phyloP scores from a whole-genome alignment of 2,797 vertebrate genomes.

The Enteromius treurensis region DNA sequence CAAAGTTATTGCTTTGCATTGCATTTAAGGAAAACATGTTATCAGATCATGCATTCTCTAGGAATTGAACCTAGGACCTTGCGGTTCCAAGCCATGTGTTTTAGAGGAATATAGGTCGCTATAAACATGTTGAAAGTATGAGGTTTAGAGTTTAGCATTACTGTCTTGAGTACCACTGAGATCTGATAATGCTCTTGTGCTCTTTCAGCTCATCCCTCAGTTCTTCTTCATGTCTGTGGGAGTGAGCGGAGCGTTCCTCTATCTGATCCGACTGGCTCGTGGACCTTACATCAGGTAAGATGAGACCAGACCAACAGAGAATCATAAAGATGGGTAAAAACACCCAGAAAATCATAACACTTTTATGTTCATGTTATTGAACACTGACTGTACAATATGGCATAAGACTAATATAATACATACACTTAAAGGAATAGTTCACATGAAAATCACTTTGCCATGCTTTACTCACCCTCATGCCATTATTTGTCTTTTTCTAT shows the following conservation, averaged over 20 bases:
- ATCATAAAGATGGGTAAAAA: neutral
- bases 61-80: neutral
- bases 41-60: neutral
- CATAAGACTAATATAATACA: neutral
- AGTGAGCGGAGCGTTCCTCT: slow-evolving; percentile 83
- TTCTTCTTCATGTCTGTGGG: slow-evolving; percentile 89
- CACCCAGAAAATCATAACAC: neutral
- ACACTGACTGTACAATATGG: neutral
- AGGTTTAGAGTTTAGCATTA: neutral
- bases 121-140: neutral
- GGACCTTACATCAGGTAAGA: slow-evolving; percentile 88
- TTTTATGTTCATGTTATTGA: neutral
- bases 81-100: neutral
- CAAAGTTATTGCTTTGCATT: neutral
- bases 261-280: slow-evolving; percentile 83
- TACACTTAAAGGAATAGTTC: neutral
- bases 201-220: slow-evolving; percentile 86
- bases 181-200: neutral
- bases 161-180: neutral
- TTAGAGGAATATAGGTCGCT: neutral
- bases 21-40: neutral
- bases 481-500: neutral
- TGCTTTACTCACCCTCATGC: neutral
- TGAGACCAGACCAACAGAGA: neutral
- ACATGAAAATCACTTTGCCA: neutral